phyloP scores from a whole-genome alignment of 1,140 invertebrate genomes.

The Bombus superbus region DNA sequence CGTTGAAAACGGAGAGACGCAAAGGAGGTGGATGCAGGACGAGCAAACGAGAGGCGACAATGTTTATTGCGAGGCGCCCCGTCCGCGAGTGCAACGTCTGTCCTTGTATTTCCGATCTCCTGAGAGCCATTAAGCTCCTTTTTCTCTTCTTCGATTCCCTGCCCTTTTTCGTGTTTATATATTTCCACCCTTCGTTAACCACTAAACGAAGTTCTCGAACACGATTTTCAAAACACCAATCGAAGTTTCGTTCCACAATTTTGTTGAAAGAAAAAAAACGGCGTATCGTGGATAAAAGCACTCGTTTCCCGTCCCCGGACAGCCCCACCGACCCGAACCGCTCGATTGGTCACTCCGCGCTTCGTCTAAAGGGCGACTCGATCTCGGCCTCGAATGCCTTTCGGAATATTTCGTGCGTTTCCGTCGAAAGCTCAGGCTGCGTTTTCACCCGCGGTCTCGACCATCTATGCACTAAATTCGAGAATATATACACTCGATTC shows the following conservation, averaged over 20 bases:
- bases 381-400: constrained; percentile 45
- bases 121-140: constrained; percentile 80
- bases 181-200: not conserved
- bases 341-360: constrained; percentile 68
- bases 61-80: constrained; percentile 42
- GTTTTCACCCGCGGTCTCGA: constrained; percentile 26
- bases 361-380: constrained; percentile 59
- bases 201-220: constrained; percentile 9
- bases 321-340: constrained; percentile 55
- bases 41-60: constrained; percentile 11
- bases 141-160: constrained; percentile 62
- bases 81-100: constrained; percentile 53
- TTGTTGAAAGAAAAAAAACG: constrained; percentile 7
- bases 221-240: not conserved
- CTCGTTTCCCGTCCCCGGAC: constrained; percentile 53
- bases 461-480: not conserved
- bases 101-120: constrained; percentile 59
- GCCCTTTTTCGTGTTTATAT: constrained; percentile 1
- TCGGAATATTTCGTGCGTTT: constrained; percentile 51
- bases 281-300: constrained; percentile 19
- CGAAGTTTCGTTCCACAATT: not conserved
- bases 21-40: constrained; percentile 26
- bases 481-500: not conserved
- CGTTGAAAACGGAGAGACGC: constrained; percentile 3
- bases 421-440: constrained; percentile 53